phyloP scores from a whole-genome alignment of 2,113 vertebrate genomes.

The Silurus glanis region DNA sequence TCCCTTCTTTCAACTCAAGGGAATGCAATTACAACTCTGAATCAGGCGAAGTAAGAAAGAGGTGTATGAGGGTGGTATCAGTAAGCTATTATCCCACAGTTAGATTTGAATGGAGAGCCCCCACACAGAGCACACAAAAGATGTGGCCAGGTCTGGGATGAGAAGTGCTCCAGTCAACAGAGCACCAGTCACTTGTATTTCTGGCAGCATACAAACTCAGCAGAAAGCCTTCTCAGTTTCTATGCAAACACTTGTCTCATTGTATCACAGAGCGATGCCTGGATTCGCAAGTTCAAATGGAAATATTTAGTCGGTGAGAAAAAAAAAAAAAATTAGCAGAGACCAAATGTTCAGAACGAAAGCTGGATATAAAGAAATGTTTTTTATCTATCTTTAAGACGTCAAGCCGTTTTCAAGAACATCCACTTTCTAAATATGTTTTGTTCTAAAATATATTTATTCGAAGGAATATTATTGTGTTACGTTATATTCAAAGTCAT shows the following conservation, averaged over 20 bases:
- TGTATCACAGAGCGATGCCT: conserved; percentile 24
- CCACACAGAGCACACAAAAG: conserved; percentile 67
- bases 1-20: conserved; percentile 63
- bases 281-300: conserved; percentile 23
- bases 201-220: conserved; percentile 37
- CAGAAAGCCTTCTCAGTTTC: conserved; percentile 37
- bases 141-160: conserved; percentile 63
- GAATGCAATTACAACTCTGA: conserved; percentile 66
- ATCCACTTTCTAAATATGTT: background rate
- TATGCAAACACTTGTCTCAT: conserved; percentile 38
- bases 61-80: conserved; percentile 57
- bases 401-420: background rate
- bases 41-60: conserved; percentile 57
- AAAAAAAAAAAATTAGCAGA: conserved; percentile 30
- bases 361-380: background rate
- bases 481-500: background rate
- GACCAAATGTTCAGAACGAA: background rate
- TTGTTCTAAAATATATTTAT: background rate
- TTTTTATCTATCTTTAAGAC: background rate
- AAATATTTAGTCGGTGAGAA: conserved; percentile 30
- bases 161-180: conserved; percentile 63
- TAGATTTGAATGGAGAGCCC: conserved; percentile 65
- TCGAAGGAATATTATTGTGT: background rate
- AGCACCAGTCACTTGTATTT: conserved; percentile 57
- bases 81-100: conserved; percentile 69